Percentiles rank a stretch among this genome's conserved stretches.
Evolutionary conservation across 2,113 vertebrate species (phyloP).

Genomic region (Pantherophis guttatus): DNA sequence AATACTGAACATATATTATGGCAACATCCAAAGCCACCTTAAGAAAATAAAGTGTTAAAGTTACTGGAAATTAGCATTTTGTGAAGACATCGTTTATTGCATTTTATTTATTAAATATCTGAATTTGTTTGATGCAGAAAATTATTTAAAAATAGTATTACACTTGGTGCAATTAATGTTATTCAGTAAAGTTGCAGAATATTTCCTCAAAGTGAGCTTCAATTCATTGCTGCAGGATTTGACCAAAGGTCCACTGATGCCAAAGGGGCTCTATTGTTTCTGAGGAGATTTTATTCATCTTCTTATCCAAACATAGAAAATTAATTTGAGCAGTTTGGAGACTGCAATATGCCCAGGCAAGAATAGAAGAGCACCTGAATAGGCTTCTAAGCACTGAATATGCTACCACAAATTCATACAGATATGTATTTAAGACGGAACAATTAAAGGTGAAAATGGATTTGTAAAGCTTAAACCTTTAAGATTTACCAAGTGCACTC

Average conservation of each 20-base stretch:
- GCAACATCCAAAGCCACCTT: conserved; percentile 65
- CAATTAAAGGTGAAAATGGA: conserved; percentile 68
- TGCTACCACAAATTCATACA: conserved; percentile 54
- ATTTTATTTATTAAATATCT: conserved; percentile 67
- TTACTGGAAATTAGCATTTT: conserved; percentile 57
- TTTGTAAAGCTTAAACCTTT: conserved; percentile 79
- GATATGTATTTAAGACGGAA: conserved; percentile 52
- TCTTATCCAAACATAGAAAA: conserved; percentile 49
- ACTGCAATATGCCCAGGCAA: conserved; percentile 56
- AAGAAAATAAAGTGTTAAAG: conserved; percentile 42
- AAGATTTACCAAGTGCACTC: conserved; percentile 77
- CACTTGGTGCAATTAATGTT: conserved; percentile 50
- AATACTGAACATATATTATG: conserved; percentile 72
- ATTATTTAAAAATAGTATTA: conserved; percentile 45
- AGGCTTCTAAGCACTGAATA: conserved; percentile 47
- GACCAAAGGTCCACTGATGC: conserved; percentile 52
- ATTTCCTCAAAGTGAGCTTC: conserved; percentile 52
- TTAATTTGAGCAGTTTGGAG: conserved; percentile 53
- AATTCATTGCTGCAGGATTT: conserved; percentile 37
- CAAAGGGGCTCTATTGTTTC: conserved; percentile 41
- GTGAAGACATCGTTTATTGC: conserved; percentile 71
- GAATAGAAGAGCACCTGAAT: conserved; percentile 58
- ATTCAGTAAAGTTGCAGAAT: conserved; percentile 45
- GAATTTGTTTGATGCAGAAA: conserved; percentile 59
- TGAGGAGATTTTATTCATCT: conserved; percentile 47